Conservation (phyloP, 2,888 invertebrate genomes). For the Unio pictorum region DNA sequence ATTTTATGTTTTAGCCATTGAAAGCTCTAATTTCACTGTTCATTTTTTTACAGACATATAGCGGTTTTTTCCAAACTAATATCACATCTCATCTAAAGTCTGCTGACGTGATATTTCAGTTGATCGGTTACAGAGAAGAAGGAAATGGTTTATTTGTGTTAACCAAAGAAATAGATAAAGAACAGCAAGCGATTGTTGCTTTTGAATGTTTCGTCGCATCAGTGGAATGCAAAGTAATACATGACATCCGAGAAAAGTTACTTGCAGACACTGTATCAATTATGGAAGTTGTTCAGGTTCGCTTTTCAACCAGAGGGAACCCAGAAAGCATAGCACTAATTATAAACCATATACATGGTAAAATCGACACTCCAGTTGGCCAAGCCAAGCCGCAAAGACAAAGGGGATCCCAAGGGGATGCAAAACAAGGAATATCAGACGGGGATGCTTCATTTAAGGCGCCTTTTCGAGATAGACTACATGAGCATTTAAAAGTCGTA, state of each 20-base stretch:
- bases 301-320: slow-evolving; percentile 23
- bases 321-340: slow-evolving; percentile 17
- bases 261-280: slow-evolving; percentile 13
- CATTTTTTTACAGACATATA: slow-evolving; percentile 39
- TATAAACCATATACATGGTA: slow-evolving; percentile 14
- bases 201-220: slow-evolving; percentile 51
- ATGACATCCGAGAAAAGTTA: slow-evolving; percentile 20
- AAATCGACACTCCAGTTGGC: neutral
- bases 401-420: slow-evolving; percentile 1
- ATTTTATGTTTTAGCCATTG: too few relatives aligned
- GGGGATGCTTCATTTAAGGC: slow-evolving; percentile 5
- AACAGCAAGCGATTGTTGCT: slow-evolving; percentile 31
- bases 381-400: neutral
- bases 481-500: slow-evolving; percentile 21
- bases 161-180: slow-evolving; percentile 17
- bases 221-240: slow-evolving; percentile 40
- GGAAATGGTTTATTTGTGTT: slow-evolving; percentile 22
- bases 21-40: neutral
- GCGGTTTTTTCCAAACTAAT: slow-evolving; percentile 43
- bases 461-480: slow-evolving; percentile 19
- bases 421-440: neutral
- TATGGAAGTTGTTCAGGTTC: slow-evolving; percentile 22
- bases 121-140: slow-evolving; percentile 39
- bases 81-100: slow-evolving; percentile 41
- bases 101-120: slow-evolving; percentile 34